Base-by-base conservation (phyloP, 2,797 vertebrate genomes). In the Petrocephalus schoutedeni region DNA sequence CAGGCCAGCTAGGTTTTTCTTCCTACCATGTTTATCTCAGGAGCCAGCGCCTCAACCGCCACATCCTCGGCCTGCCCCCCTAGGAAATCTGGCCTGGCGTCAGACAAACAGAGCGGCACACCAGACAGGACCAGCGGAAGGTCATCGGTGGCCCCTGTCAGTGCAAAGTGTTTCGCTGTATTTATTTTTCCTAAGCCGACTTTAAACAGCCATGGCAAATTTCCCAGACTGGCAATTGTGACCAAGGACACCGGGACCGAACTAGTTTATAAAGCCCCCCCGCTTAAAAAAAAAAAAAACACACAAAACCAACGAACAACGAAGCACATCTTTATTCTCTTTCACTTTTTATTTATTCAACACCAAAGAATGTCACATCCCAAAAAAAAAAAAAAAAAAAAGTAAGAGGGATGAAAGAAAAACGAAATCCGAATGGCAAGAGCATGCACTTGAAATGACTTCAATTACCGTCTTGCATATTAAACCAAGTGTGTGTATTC, bases 391-490 rank as follows among this genome's bases (percentile, higher is more conserved):
- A 41, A 2, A 89, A 10, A 92, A 90, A 91, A 91, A 87, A 88
- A 90, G 91, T 92, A 92, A 88, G 90, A 86, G 10, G n/a, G 36
- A 32, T 12, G 91, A 94, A 93, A 94, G 71, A 77, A 77, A 41
- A 74, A 77, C 14, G 28, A 32, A 77, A 77, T 91, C 93, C 89
- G 92, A 93, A 94, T 93, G 93, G 92, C 94, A 95, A 94, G 92
- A 92, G 90, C 88, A 86, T 12, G 91, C 93, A 94, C 94, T 95
- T 93, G 92, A 92, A 93, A 93, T 86, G 89, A 93, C 90, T 94
- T 93, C 93, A 96, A 95, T 95, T 94, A 95, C 94, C 94, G 94
- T 94, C 93, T 92, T 92, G 93, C 92, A 91, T 93, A 95, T 95
- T 94, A 91, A 92, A 91, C 90, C 92, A 92, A 95, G 94, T 94